phyloP scores from a whole-genome alignment of 1,140 invertebrate species.

The Pseudomyrmex concolor region DNA sequence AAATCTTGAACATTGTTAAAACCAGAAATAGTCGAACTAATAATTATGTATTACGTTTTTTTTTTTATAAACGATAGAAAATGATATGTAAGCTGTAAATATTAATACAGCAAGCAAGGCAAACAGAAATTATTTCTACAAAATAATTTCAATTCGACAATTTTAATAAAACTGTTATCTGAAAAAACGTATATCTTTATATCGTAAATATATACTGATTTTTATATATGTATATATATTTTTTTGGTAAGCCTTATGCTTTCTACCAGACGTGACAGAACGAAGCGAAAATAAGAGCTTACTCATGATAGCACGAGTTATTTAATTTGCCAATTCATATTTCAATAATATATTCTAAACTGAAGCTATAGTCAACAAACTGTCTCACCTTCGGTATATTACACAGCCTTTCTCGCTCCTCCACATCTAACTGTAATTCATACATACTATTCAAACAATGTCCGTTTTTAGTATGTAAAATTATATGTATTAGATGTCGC shows the following conservation, averaged over 20 bases:
- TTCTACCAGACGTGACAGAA: neutral
- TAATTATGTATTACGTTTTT: too few relatives aligned
- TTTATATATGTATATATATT: neutral
- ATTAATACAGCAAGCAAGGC: constrained; percentile 35
- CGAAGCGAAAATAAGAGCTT: constrained; percentile 57
- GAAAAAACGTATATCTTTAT: constrained; percentile 8
- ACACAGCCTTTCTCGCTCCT: constrained; percentile 85
- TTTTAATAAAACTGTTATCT: constrained; percentile 19
- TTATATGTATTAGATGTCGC: constrained; percentile 55
- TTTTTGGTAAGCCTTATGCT: neutral
- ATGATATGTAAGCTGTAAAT: constrained; percentile 42
- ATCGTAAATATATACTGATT: neutral
- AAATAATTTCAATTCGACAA: constrained; percentile 19
- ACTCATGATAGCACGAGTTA: constrained; percentile 41
- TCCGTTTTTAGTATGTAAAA: constrained; percentile 61
- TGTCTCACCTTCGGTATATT: constrained; percentile 84
- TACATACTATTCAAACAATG: constrained; percentile 80
- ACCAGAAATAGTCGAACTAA: constrained; percentile 23
- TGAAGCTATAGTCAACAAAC: constrained; percentile 72
- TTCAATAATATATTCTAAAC: constrained; percentile 68
- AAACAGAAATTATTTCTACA: constrained; percentile 51
- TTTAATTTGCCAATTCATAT: constrained; percentile 69
- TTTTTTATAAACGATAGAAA: constrained; percentile 49
- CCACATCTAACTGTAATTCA: constrained; percentile 84
- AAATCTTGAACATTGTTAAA: constrained; percentile 31